phyloP scores from a whole-genome alignment of 2,888 invertebrate species.

The Meghimatium bilineatum region DNA sequence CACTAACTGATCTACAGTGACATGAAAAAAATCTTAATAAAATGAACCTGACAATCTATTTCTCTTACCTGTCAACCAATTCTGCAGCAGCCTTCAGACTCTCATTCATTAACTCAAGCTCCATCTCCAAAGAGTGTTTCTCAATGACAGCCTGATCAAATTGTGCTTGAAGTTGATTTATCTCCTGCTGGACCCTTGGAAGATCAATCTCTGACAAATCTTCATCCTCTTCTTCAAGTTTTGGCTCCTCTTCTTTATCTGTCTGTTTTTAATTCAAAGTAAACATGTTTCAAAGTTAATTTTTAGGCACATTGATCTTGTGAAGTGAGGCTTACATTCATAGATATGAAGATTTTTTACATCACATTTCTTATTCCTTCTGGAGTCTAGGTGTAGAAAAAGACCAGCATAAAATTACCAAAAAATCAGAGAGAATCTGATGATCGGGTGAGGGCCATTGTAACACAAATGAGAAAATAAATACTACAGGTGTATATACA shows the following conservation, averaged over 20 bases:
- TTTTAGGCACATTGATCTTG: not conserved
- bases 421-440: no score
- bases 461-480: no score
- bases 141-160: conserved; percentile 75
- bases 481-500: no score
- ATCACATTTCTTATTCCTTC: not conserved
- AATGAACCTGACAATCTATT: no score
- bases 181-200: conserved; percentile 70
- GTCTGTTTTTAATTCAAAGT: conserved; percentile 51
- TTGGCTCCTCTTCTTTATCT: conserved; percentile 56
- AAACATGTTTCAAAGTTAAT: not conserved
- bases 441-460: no score
- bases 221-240: conserved; percentile 62
- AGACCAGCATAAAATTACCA: no score
- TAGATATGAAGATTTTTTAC: not conserved
- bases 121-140: conserved; percentile 75
- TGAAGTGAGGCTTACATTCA: not conserved
- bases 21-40: no score
- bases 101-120: conserved; percentile 76
- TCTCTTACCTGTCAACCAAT: conserved; percentile 73
- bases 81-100: conserved; percentile 74
- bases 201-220: conserved; percentile 73
- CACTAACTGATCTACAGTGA: no score
- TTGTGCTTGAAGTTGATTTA: conserved; percentile 71
- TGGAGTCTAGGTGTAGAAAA: no score